Percentiles rank a stretch among this genome's conserved stretches.
Evolutionary conservation across 2,797 vertebrate genomes (phyloP).

Genomic region (Allobates femoralis): DNA sequence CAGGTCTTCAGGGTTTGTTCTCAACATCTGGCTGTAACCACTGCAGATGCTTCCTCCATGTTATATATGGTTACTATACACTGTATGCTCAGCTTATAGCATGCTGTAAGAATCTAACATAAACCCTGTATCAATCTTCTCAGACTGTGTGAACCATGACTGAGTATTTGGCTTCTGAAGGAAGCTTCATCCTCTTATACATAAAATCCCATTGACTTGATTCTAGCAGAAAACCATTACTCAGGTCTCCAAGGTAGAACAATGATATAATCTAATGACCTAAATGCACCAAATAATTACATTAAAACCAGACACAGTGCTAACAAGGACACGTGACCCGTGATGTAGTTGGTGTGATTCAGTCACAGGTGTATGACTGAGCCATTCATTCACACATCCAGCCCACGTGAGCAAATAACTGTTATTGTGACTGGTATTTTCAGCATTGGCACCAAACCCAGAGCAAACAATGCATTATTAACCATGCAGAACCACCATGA

Average conservation of each 20-base stretch:
- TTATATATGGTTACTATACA: not conserved
- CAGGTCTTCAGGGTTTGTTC: no score
- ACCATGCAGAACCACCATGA: not conserved
- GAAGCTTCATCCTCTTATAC: not conserved
- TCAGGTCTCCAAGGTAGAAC: not conserved
- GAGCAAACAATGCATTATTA: not conserved
- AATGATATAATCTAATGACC: not conserved
- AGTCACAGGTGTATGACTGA: conserved; percentile 34
- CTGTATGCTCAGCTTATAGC: not conserved
- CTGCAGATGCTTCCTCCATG: not conserved
- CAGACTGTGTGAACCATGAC: not conserved
- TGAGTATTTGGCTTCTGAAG: not conserved
- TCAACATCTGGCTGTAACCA: not conserved
- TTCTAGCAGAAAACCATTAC: not conserved
- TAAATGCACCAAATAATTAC: not conserved
- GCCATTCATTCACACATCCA: conserved; percentile 16
- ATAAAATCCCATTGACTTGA: not conserved
- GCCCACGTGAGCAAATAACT: not conserved
- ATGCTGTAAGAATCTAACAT: not conserved
- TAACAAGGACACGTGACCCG: not conserved
- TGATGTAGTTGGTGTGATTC: not conserved
- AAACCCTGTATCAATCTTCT: not conserved
- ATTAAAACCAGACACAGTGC: not conserved
- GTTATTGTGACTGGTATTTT: conserved; percentile 10
- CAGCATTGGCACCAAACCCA: not conserved